phyloP scores from a whole-genome alignment of 2,888 invertebrate genomes.

The Lasioglossum calceatum region DNA sequence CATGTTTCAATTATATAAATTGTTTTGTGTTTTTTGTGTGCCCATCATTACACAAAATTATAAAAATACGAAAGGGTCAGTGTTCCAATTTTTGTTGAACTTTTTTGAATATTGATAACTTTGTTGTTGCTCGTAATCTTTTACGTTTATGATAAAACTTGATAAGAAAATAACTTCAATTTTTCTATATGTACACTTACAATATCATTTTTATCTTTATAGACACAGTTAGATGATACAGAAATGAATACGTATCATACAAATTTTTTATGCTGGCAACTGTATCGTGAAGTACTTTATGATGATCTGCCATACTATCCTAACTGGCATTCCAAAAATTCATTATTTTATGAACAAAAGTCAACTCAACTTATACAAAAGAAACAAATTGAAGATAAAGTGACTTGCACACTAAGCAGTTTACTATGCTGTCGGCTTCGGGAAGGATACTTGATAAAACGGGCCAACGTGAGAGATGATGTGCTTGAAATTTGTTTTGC shows the following conservation, averaged over 20 bases:
- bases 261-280: constrained; percentile 85
- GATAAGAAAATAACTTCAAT: no score
- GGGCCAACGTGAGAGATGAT: constrained; percentile 85
- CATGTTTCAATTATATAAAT: no score
- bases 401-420: constrained; percentile 87
- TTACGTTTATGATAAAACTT: no score
- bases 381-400: constrained; percentile 88
- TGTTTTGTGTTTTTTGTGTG: no score
- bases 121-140: no score
- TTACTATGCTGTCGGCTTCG: constrained; percentile 90
- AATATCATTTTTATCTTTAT: constrained; percentile 20
- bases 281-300: constrained; percentile 75
- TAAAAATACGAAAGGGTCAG: no score
- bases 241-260: constrained; percentile 87
- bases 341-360: constrained; percentile 86
- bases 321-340: constrained; percentile 84
- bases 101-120: no score
- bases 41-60: no score
- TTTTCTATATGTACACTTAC: neutral
- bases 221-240: constrained; percentile 69
- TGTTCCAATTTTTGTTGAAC: no score
- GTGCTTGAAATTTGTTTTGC: constrained; percentile 88
- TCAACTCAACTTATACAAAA: constrained; percentile 87
- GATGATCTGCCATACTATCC: constrained; percentile 62
- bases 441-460: constrained; percentile 89